Conservation (phyloP, 2,113 vertebrate species). For the Cebidichthys violaceus region DNA sequence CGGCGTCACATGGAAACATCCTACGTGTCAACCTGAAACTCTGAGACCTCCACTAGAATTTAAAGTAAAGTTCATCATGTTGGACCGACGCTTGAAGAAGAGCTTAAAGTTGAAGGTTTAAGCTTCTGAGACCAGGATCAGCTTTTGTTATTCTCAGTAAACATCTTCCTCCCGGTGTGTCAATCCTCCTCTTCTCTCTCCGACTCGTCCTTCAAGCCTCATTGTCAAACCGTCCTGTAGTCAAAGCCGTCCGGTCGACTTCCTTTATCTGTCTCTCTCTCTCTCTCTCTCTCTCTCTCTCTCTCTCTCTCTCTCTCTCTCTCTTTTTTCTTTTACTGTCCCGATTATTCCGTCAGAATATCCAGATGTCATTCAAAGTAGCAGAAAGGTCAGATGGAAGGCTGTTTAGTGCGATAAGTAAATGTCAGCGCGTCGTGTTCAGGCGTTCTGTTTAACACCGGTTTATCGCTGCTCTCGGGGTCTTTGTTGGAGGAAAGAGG, state of each 20-base stretch:
- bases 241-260: background rate
- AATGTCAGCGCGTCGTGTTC: constrained; percentile 81
- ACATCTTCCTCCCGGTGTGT: constrained; percentile 15
- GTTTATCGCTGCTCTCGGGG: constrained; percentile 58
- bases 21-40: background rate
- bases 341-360: constrained; percentile 78
- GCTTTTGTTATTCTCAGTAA: constrained; percentile 14
- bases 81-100: no score
- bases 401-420: constrained; percentile 82
- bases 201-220: background rate
- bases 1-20: background rate
- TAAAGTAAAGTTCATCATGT: background rate
- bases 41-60: background rate
- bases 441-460: constrained; percentile 78
- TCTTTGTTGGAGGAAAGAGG: constrained; percentile 68
- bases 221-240: background rate
- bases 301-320: background rate
- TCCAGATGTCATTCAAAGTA: constrained; percentile 83
- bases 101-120: constrained; percentile 9
- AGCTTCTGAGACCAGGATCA: constrained; percentile 7
- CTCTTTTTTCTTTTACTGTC: constrained; percentile 29
- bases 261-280: constrained; percentile 56
- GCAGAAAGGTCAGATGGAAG: constrained; percentile 82
- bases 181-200: background rate
- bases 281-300: constrained; percentile 34